These are phyloP conservation scores for Oceanodroma leucorhoa DNA, from an alignment of 2,797 vertebrate species.

Conservation along the genomic window DNA sequence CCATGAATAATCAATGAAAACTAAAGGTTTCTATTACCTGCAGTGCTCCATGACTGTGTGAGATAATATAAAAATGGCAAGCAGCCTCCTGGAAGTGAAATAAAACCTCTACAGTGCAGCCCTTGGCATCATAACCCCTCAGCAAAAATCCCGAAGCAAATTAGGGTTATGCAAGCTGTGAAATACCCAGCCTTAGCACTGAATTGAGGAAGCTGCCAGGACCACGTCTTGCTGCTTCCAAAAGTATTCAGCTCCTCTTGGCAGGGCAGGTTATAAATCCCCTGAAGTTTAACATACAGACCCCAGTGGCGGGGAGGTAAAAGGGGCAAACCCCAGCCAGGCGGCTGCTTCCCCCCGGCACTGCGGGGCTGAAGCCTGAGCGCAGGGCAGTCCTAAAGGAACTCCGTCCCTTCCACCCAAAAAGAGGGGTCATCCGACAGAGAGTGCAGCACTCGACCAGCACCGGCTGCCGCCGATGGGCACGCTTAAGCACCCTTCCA, in stretches of 20 bases:
- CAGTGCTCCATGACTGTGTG: background rate
- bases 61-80: constrained; percentile 37
- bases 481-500: background rate
- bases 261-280: background rate
- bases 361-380: background rate
- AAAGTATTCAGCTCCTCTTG: background rate
- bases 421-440: background rate
- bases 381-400: background rate
- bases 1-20: constrained; percentile 53
- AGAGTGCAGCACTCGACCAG: background rate
- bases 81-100: constrained; percentile 23
- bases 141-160: constrained; percentile 25
- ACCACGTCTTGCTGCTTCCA: background rate
- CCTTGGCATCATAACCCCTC: background rate
- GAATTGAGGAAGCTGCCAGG: background rate
- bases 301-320: background rate
- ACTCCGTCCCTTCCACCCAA: background rate
- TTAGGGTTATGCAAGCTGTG: background rate
- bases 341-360: fast-evolving
- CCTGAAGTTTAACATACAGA: background rate
- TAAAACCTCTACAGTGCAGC: background rate
- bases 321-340: background rate
- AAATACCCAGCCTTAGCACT: background rate
- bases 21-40: constrained; percentile 43
- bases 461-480: fast-evolving